These are phyloP conservation scores for Andricus curvator DNA, from an alignment of 2,888 invertebrate genomes.

Conservation along the genomic window DNA sequence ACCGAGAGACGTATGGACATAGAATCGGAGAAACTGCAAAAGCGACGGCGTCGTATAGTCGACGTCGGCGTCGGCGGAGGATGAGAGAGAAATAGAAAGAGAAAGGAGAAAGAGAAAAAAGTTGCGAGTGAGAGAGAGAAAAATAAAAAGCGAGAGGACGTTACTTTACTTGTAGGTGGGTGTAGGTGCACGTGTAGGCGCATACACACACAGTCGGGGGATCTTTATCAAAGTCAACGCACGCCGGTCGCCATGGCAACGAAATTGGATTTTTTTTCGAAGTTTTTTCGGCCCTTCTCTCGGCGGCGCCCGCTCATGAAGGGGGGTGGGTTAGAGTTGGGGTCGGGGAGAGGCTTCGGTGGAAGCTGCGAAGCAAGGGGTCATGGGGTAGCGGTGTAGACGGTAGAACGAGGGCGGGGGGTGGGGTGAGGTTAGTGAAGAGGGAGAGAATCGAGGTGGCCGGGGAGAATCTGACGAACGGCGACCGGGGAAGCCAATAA, in stretches of 20 bases:
- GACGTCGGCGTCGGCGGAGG: constrained; percentile 8
- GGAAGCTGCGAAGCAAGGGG: constrained; percentile 57
- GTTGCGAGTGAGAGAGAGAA: not conserved
- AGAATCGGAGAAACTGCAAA: constrained; percentile 36
- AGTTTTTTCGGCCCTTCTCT: constrained; percentile 76
- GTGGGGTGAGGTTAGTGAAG: constrained; percentile 55
- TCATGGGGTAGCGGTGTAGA: constrained; percentile 56
- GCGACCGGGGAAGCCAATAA: constrained; percentile 76
- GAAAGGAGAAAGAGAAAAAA: not conserved
- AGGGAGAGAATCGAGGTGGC: constrained; percentile 57
- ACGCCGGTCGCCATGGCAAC: constrained; percentile 78
- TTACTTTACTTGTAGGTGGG: constrained; percentile 26
- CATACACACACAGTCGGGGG: constrained; percentile 59
- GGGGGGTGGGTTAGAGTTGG: constrained; percentile 43
- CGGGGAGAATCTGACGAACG: constrained; percentile 73
- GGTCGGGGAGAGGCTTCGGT: constrained; percentile 49
- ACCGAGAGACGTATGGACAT: not conserved
- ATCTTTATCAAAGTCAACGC: constrained; percentile 78
- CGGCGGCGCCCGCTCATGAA: constrained; percentile 59
- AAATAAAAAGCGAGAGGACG: constrained; percentile 34
- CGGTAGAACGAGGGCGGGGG: constrained; percentile 50
- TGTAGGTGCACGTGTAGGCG: not conserved
- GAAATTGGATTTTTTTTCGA: constrained; percentile 78
- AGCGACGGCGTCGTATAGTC: constrained; percentile 34
- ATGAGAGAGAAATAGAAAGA: not conserved